These are phyloP conservation scores for Trachelus troglodyta DNA, from an alignment of 2,888 invertebrate species.

Conservation along the genomic window DNA sequence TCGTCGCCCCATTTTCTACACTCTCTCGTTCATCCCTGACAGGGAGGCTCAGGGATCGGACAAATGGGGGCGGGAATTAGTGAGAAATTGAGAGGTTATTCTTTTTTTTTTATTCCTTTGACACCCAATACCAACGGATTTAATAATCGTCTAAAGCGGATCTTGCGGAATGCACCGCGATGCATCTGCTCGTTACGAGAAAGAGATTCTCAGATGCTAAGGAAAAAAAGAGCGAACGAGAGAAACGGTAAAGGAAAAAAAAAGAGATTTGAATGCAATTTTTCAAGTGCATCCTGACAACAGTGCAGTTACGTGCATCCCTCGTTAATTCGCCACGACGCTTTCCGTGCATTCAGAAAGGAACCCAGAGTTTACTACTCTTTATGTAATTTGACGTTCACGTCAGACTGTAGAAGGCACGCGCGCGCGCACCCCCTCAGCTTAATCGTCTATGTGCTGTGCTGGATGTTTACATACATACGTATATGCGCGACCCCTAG, in stretches of 20 bases:
- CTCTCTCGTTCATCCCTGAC: constrained; percentile 19
- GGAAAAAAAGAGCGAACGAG: constrained; percentile 29
- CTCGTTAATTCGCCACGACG: not conserved
- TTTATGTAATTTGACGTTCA: not conserved
- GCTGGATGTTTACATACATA: not conserved
- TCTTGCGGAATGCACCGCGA: constrained; percentile 33
- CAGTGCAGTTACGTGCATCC: not conserved
- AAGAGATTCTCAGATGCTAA: constrained; percentile 31
- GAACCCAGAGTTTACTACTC: not conserved
- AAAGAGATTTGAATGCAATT: not conserved
- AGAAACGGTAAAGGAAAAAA: not conserved
- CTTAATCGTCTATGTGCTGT: not conserved
- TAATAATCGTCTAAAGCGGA: not conserved
- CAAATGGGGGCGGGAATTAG: constrained; percentile 49
- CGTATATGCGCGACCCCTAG: not conserved
- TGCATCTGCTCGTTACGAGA: constrained; percentile 32
- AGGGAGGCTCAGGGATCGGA: constrained; percentile 33
- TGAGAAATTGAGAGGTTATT: constrained; percentile 53
- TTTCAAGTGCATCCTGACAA: not conserved
- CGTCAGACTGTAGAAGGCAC: not conserved
- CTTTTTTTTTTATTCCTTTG: constrained; percentile 35
- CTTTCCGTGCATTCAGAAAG: not conserved
- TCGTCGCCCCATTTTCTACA: not conserved
- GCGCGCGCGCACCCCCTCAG: not conserved
- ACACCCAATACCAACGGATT: not conserved